Base-by-base conservation (phyloP, 2,888 invertebrate genomes). In the Muscina levida region DNA sequence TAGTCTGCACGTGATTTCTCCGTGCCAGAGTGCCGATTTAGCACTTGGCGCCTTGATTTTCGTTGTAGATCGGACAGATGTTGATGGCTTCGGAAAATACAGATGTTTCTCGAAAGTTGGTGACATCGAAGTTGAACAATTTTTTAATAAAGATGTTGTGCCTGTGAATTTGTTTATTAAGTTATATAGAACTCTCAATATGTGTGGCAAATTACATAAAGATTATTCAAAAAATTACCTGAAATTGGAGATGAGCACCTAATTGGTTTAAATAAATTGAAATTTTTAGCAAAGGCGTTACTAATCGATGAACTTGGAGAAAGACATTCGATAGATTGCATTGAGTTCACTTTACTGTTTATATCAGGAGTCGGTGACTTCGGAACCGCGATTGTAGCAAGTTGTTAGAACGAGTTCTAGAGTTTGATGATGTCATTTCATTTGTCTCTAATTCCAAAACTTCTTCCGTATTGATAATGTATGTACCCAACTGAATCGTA, bases 11-110 rank as follows among this genome's bases (percentile, higher is more conserved):
- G 39, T 72, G 53, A 2, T 15, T 6, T 4, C 71, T 59, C 71
- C 59, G 57, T 59, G 57, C 59, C 44, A 48, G 37, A 71, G n/a
- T n/a, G 2, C 57, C 57, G 71, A 72, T 53, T 51, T 44, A n/a
- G 72, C 72, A 66, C 72, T 57, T n/a, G 65, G 72, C 15, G 51
- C 59, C 72, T 39, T 72, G 11, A 42, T 22, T 26, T 44, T 72
- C 26, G 13, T 17, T 17, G 22, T 5, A 6, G 24, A 8, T 24
- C 59, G 59, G 17, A 24, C 48, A 13, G 65, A 65, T n/a, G 24
- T 13, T 44, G 5, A 66, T 13, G 46, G 44, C 37, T 67, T 74
- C 57, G 67, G 73, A 11, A 67, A 57, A 57, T 67, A 67, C 11
- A 74, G 31, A 70, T 51, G 51, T 22, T 51, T 51, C 22, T 51